Conservation (phyloP, 1,140 invertebrate species). For the Atta colombica region DNA sequence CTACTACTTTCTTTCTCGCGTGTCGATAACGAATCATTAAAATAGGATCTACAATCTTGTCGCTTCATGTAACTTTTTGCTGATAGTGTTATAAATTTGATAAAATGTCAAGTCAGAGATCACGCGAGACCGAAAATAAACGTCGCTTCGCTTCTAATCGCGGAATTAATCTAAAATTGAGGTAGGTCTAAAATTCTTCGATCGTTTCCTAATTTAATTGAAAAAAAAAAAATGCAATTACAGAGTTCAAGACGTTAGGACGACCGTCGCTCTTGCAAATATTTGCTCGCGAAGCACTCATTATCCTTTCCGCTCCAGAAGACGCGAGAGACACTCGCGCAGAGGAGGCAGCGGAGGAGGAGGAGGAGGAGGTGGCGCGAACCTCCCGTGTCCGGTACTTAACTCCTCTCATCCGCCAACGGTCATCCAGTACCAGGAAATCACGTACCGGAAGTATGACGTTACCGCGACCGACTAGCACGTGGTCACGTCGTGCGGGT, state of each 20-base stretch:
- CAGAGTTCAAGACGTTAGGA: background rate
- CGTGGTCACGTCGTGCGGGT: slow-evolving; percentile 62
- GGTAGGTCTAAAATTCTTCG: background rate
- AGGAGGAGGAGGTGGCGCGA: slow-evolving; percentile 34
- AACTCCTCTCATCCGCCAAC: slow-evolving; percentile 79
- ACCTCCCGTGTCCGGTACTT: slow-evolving; percentile 73
- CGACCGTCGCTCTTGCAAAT: background rate
- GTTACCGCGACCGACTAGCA: slow-evolving; percentile 70
- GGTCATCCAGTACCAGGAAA: slow-evolving; percentile 77
- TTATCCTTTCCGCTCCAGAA: slow-evolving; percentile 62
- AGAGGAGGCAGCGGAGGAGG: slow-evolving; percentile 29
- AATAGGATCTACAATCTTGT: background rate
- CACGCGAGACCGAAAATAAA: background rate
- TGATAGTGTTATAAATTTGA: slow-evolving; percentile 37
- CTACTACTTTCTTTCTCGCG: background rate
- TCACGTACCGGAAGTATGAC: slow-evolving; percentile 76
- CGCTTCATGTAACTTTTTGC: slow-evolving; percentile 17
- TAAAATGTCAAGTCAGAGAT: slow-evolving; percentile 29
- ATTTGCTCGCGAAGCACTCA: slow-evolving; percentile 4
- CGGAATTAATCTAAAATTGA: slow-evolving; percentile 26
- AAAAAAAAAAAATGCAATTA: background rate
- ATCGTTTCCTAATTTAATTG: background rate
- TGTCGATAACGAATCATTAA: slow-evolving; percentile 1
- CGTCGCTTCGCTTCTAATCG: background rate
- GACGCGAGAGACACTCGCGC: slow-evolving; percentile 47